A percentile compares a stretch with the other conserved stretches of the same genome.
Evolutionary conservation across 1,140 invertebrate species (phyloP).

Genomic region (Eufriesea mexicana): DNA sequence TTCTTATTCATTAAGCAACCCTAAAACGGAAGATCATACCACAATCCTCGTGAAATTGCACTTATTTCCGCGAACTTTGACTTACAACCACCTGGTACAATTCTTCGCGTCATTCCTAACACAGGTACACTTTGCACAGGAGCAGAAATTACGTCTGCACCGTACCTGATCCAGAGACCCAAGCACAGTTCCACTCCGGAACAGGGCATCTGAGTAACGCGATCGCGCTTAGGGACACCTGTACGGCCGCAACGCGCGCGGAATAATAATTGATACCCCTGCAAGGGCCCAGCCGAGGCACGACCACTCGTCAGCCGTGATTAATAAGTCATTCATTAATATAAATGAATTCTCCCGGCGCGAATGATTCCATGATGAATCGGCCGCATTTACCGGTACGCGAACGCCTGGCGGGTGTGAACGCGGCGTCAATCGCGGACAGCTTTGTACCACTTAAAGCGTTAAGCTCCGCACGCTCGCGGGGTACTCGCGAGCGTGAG

Average conservation of each 20-base stretch:
- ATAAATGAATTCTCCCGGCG: conserved; percentile 73
- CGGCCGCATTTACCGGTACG: conserved; percentile 72
- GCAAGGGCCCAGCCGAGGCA: conserved; percentile 39
- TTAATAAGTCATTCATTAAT: conserved; percentile 78
- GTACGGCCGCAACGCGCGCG: conserved; percentile 51
- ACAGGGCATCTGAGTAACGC: not conserved
- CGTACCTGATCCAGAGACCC: no score
- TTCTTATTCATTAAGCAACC: no score
- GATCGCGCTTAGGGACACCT: conserved; percentile 18
- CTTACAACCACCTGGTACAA: no score
- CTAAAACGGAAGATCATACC: no score
- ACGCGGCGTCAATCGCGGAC: conserved; percentile 70
- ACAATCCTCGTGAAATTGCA: no score
- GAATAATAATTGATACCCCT: conserved; percentile 73
- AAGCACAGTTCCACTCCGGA: not conserved
- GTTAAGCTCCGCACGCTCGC: conserved; percentile 60
- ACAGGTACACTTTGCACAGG: no score
- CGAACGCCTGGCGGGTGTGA: conserved; percentile 73
- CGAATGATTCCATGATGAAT: conserved; percentile 77
- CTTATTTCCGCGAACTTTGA: no score
- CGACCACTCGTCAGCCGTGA: conserved; percentile 65
- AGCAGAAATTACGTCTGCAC: not conserved
- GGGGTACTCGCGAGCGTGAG: conserved; percentile 25
- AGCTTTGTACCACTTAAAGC: conserved; percentile 69
- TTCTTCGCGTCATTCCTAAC: no score